phyloP scores from a whole-genome alignment of 2,888 invertebrate genomes.

The Cerceris ruficornis region DNA sequence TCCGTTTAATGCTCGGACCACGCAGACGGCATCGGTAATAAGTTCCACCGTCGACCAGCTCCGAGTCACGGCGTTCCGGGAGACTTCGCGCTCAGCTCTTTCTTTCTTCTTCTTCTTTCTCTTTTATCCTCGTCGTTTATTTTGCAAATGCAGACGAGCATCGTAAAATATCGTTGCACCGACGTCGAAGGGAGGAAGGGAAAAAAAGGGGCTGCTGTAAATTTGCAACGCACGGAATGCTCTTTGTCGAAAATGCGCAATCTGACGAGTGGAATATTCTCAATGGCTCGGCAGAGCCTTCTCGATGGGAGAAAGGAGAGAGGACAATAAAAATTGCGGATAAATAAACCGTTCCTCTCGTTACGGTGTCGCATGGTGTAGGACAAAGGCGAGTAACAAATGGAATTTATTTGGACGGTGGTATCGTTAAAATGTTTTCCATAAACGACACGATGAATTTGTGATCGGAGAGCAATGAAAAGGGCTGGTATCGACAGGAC shows the following conservation, averaged over 20 bases:
- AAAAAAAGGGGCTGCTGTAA: constrained; percentile 25
- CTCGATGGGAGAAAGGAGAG: too few relatives aligned
- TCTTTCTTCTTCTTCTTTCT: too few relatives aligned
- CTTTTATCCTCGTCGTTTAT: constrained; percentile 22
- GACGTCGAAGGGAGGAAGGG: constrained; percentile 28
- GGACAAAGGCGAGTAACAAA: too few relatives aligned
- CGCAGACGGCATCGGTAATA: constrained; percentile 59
- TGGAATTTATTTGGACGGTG: neutral
- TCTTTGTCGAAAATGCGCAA: too few relatives aligned
- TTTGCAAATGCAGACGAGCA: constrained; percentile 55
- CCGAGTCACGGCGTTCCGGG: constrained; percentile 29
- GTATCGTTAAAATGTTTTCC: constrained; percentile 19
- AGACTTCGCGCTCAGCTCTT: constrained; percentile 38
- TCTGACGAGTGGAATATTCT: too few relatives aligned
- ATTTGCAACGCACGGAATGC: constrained; percentile 37
- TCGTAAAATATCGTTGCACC: constrained; percentile 38
- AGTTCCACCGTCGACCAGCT: constrained; percentile 32
- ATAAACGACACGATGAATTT: too few relatives aligned
- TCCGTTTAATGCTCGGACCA: constrained; percentile 56
- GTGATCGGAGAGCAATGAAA: too few relatives aligned
- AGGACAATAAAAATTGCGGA: too few relatives aligned
- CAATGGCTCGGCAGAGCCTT: too few relatives aligned
- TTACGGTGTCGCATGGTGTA: too few relatives aligned
- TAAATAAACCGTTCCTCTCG: too few relatives aligned
- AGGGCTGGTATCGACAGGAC: too few relatives aligned